A percentile compares a stretch with the other conserved stretches of the same genome.
phyloP scores from a whole-genome alignment of 2,888 invertebrate genomes.

The Apotomis capreana region DNA sequence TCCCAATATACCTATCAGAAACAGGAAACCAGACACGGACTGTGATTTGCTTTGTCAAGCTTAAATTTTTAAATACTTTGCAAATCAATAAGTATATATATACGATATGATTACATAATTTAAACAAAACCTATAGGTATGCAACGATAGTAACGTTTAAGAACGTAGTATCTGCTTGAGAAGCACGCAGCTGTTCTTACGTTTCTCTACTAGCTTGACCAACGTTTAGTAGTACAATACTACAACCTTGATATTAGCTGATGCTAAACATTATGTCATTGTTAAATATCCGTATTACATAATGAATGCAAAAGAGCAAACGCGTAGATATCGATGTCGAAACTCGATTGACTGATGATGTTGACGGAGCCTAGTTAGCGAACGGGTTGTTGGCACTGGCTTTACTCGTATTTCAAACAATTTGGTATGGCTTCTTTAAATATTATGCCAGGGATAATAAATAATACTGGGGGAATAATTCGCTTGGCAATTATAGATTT shows the following conservation, averaged over 20 bases:
- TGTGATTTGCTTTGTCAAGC: no score
- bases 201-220: neutral
- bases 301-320: neutral
- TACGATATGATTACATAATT: neutral
- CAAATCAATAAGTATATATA: no score
- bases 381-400: neutral
- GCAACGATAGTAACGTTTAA: neutral
- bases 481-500: no score
- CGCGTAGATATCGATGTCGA: constrained; percentile 1
- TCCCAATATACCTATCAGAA: no score
- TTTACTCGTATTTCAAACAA: neutral
- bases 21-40: no score
- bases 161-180: neutral
- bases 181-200: neutral
- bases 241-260: constrained; percentile 1
- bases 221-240: constrained; percentile 1
- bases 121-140: neutral
- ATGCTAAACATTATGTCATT: constrained; percentile 15
- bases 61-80: no score
- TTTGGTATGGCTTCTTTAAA: neutral
- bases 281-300: constrained; percentile 8
- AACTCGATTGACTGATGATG: neutral
- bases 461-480: no score
- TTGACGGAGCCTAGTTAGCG: neutral
- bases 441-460: neutral